Evolutionary conservation across 2,888 invertebrate genomes (phyloP).

Genomic region (Lepidocyrtoides sp.): DNA sequence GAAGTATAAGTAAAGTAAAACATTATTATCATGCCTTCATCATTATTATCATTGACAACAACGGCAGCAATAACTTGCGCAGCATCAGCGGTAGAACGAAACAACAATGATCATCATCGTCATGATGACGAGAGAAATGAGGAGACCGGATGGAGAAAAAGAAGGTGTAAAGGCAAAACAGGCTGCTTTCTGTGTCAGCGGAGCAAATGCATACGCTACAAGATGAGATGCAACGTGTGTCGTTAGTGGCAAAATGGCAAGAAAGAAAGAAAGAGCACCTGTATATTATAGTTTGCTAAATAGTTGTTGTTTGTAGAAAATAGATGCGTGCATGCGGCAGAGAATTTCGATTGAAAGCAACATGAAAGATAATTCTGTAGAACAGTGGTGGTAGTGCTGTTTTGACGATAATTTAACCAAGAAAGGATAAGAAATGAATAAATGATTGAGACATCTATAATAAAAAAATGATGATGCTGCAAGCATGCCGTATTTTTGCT

Average conservation of each 20-base stretch:
- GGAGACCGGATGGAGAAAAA: conserved; percentile 84
- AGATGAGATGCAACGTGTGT: conserved; percentile 38
- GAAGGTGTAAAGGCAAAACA: conserved; percentile 81
- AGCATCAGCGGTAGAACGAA: neutral
- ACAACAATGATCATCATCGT: neutral
- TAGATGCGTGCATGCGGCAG: conserved; percentile 11
- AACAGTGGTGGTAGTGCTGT: neutral
- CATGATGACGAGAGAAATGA: conserved; percentile 67
- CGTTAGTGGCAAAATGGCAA: conserved; percentile 17
- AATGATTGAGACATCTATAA: neutral
- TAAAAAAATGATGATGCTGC: neutral
- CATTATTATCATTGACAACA: conserved; percentile 38
- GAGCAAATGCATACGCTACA: conserved; percentile 80
- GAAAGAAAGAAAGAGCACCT: conserved; percentile 13
- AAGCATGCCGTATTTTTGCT: neutral
- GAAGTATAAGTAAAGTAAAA: conserved; percentile 30
- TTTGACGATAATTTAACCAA: neutral
- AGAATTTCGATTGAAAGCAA: conserved; percentile 32
- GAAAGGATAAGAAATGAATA: neutral
- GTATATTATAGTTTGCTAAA: conserved; percentile 9
- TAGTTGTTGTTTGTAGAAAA: conserved; percentile 43
- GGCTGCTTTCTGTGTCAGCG: conserved; percentile 85
- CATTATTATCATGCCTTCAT: conserved; percentile 47
- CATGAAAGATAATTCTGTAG: neutral
- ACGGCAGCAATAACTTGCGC: neutral